phyloP scores from a whole-genome alignment of 2,797 vertebrate genomes.

The Girardinus metallicus region DNA sequence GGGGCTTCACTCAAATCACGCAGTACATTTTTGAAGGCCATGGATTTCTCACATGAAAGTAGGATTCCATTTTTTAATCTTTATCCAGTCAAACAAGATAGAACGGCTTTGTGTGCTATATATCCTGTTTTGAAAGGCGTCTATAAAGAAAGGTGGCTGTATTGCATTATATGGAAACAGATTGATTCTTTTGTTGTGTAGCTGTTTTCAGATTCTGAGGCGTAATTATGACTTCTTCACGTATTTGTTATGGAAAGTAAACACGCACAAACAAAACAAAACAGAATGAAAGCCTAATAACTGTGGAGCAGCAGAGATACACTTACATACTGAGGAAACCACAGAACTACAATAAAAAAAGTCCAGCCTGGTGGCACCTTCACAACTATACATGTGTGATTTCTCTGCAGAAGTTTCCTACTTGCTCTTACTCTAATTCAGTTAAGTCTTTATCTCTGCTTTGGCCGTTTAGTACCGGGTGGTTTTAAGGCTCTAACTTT shows the following conservation, averaged over 20 bases:
- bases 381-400: not conserved
- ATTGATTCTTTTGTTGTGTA: constrained; percentile 23
- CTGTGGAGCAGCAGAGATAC: not conserved
- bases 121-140: not conserved
- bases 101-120: constrained; percentile 35
- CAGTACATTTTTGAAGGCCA: constrained; percentile 48
- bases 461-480: not conserved
- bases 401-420: not conserved
- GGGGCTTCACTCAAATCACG: constrained; percentile 15
- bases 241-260: constrained; percentile 9
- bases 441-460: not conserved
- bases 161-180: constrained; percentile 10
- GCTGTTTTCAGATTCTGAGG: constrained; percentile 11
- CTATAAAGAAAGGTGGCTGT: not conserved
- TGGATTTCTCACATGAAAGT: constrained; percentile 43
- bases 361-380: not conserved
- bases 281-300: not conserved
- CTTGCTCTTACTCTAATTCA: not conserved
- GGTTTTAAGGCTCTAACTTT: not conserved
- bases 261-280: constrained; percentile 1
- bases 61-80: not conserved
- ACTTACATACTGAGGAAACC: not conserved
- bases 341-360: not conserved
- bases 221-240: constrained; percentile 18
- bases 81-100: not conserved